Conservation (phyloP, 2,797 vertebrate species). For the Helicolenus hilgendorfi region DNA sequence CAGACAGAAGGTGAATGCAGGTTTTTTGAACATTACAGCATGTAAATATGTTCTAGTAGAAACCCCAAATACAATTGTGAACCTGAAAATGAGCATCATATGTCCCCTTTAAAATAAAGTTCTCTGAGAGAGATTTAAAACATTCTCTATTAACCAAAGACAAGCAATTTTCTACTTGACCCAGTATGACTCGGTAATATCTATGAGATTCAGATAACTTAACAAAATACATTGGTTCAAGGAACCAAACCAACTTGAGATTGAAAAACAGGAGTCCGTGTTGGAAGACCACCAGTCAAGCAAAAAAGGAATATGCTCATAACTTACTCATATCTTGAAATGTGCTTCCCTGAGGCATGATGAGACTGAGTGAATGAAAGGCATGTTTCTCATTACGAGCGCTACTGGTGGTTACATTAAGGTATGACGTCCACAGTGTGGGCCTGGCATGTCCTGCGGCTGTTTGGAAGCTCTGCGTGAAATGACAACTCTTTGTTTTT, state of each 20-base stretch:
- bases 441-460: slow-evolving; percentile 25
- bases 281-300: neutral
- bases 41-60: too few species aligned
- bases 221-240: neutral
- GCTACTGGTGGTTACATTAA: slow-evolving; percentile 28
- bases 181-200: neutral
- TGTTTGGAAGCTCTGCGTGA: slow-evolving; percentile 30
- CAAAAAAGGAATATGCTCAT: neutral
- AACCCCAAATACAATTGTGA: too few species aligned
- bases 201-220: neutral
- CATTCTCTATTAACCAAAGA: neutral
- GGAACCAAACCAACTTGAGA: neutral
- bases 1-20: too few species aligned
- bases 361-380: slow-evolving; percentile 28
- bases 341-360: slow-evolving; percentile 34
- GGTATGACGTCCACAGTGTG: slow-evolving; percentile 11
- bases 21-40: too few species aligned
- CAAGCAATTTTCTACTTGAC: neutral
- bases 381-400: slow-evolving; percentile 50
- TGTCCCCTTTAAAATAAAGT: neutral
- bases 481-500: slow-evolving; percentile 35
- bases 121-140: neutral
- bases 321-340: slow-evolving; percentile 17
- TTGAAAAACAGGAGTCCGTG: neutral
- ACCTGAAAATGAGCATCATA: too few species aligned